phyloP scores from a whole-genome alignment of 2,888 invertebrate species.

The Subacronicta megacephala region DNA sequence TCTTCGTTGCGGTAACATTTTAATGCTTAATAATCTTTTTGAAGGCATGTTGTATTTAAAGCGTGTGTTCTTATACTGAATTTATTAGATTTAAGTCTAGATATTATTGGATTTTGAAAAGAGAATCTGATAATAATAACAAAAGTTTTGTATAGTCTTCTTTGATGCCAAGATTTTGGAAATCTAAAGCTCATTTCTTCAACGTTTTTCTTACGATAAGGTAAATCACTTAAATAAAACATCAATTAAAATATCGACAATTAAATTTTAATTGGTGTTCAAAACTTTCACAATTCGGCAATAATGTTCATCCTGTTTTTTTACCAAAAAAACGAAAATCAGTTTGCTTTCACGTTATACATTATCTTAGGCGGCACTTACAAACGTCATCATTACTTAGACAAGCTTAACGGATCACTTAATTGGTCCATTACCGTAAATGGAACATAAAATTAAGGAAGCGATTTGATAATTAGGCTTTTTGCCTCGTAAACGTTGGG shows the following conservation, averaged over 20 bases:
- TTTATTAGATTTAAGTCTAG: neutral
- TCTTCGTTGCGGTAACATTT: neutral
- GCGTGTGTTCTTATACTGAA: neutral
- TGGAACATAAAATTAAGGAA: slow-evolving; percentile 29
- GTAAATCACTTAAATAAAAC: no score
- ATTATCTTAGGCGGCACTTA: neutral
- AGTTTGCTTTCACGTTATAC: neutral
- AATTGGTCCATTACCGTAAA: slow-evolving; percentile 27
- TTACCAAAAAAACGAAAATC: neutral
- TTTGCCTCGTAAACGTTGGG: slow-evolving; percentile 21
- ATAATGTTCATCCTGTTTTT: neutral
- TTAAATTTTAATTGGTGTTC: slow-evolving; percentile 1
- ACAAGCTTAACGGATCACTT: slow-evolving; percentile 15
- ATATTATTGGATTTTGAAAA: neutral
- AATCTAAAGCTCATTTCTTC: neutral
- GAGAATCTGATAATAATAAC: no score
- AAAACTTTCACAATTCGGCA: neutral
- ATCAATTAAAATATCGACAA: no score
- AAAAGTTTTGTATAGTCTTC: no score
- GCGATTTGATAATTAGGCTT: slow-evolving; percentile 32
- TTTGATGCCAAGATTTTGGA: no score
- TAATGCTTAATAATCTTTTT: no score
- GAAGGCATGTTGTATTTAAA: neutral
- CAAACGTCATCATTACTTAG: slow-evolving; percentile 11
- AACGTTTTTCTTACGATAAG: no score